Base-by-base conservation (phyloP, 2,797 vertebrate genomes). In the Phylloscopus collybita region DNA sequence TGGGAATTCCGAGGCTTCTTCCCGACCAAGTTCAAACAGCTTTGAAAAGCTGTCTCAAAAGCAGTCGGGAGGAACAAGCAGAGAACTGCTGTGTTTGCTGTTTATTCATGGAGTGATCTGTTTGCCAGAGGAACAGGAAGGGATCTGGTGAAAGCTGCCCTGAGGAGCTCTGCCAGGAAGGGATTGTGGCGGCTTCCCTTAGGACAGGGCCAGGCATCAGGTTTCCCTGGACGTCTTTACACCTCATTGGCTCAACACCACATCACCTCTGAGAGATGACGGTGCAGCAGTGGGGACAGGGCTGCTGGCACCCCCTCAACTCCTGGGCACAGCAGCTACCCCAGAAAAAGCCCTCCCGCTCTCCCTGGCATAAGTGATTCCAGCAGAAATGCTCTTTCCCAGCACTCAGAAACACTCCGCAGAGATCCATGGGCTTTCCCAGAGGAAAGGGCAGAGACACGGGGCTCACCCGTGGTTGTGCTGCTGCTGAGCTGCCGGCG, bases 321-420 rank as follows among this genome's bases (percentile, higher is more conserved):
- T 34, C 62, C 40, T 23, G 65, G 32, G 70, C n/a, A n/a, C 38
- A 36, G 75, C 32, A 67, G 49, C 40, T 50, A 21, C 11, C 16
- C 18, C 1, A 2, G 32, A 49, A 73, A 71, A 23, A 79, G 36
- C 50, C n/a, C 20, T 73, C 60, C 25, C 1, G 3, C 27, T 47
- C 20, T 13, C 32, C 36, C 29, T 12, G 2, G 67, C 32, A 8
- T 0, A 1, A 4, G 30, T 0, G 22, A 59, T 32, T n/a, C 59
- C 62, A 79, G 72, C 22, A 72, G 45, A 80, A 89, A 74, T 6
- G 40, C 47, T 75, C 61, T 40, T 75, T 65, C 47, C 22, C 27
- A 45, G 3, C 21, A 23, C 25, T 40, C 38, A 9, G 69, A 25
- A 79, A 76, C 73, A 30, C 21, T 38, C 66, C 14, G 72, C 18